Conservation (phyloP, 2,797 vertebrate genomes). For the Cottoperca gobio region DNA sequence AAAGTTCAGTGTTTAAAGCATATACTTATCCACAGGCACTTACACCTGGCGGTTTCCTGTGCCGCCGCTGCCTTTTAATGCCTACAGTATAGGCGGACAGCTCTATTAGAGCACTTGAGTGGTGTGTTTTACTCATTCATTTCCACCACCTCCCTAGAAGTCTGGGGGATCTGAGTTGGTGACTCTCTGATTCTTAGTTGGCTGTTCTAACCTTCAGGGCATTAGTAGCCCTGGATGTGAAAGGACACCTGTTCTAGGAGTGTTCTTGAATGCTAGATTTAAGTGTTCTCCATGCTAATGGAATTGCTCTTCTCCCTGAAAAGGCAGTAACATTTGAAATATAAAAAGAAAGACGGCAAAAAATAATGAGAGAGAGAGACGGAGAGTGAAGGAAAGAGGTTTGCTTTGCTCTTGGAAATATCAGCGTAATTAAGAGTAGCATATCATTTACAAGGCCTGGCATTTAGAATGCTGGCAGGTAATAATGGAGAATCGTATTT, state of each 20-base stretch:
- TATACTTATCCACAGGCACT: background rate
- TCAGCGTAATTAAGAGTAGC: constrained; percentile 77
- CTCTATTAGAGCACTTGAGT: constrained; percentile 19
- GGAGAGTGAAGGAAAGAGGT: constrained; percentile 38
- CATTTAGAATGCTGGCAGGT: constrained; percentile 76
- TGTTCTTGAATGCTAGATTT: constrained; percentile 58
- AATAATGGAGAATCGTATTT: constrained; percentile 70
- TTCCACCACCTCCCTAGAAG: constrained; percentile 3
- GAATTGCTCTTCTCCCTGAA: constrained; percentile 41
- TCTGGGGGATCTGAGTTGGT: constrained; percentile 20
- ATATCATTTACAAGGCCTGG: constrained; percentile 80
- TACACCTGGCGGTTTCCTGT: background rate
- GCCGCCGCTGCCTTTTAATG: constrained; percentile 14
- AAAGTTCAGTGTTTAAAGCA: constrained; percentile 6
- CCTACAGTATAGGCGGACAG: background rate
- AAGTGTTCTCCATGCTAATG: constrained; percentile 53
- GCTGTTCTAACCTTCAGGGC: constrained; percentile 42
- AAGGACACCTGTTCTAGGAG: constrained; percentile 39
- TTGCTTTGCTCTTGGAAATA: constrained; percentile 77
- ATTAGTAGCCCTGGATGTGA: constrained; percentile 21
- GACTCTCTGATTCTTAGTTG: constrained; percentile 18
- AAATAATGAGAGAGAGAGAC: background rate
- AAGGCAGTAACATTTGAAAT: constrained; percentile 35
- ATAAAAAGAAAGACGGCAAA: constrained; percentile 4
- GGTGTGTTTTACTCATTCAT: constrained; percentile 42